Percentiles rank a stretch among this genome's conserved stretches.
These are phyloP conservation scores for Agelastica alni DNA, from an alignment of 2,888 invertebrate species.

Conservation along the genomic window DNA sequence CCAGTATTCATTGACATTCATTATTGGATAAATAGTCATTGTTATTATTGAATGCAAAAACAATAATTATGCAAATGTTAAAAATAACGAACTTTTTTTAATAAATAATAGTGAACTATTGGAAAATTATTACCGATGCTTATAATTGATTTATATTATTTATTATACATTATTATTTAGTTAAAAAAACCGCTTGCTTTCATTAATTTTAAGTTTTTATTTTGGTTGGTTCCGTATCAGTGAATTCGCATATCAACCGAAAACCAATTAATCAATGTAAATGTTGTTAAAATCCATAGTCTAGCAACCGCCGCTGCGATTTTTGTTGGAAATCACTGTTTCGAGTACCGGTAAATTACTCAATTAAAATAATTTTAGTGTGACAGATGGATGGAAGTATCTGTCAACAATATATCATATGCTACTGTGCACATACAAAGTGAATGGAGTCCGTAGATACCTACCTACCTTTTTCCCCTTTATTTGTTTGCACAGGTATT, in stretches of 20 bases:
- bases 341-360: slow-evolving; percentile 43
- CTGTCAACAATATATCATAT: slow-evolving; percentile 55
- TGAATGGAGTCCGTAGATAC: slow-evolving; percentile 30
- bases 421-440: slow-evolving; percentile 53
- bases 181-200: too few relatives aligned
- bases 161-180: too few relatives aligned
- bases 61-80: too few relatives aligned
- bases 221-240: too few relatives aligned
- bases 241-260: neutral
- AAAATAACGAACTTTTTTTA: too few relatives aligned
- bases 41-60: too few relatives aligned
- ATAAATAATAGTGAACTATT: too few relatives aligned
- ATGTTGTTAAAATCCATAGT: slow-evolving; percentile 25
- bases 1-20: too few relatives aligned
- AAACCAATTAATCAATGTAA: slow-evolving; percentile 17
- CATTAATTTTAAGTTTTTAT: too few relatives aligned
- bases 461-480: slow-evolving; percentile 10
- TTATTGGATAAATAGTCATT: too few relatives aligned
- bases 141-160: too few relatives aligned
- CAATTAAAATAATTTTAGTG: slow-evolving; percentile 56
- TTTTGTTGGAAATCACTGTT: slow-evolving; percentile 33
- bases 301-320: slow-evolving; percentile 13
- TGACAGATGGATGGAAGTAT: slow-evolving; percentile 51
- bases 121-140: too few relatives aligned
- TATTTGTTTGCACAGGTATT: slow-evolving; percentile 43